Evolutionary conservation across 2,113 vertebrate species (phyloP).

Genomic region (Siphamia tubifer): DNA sequence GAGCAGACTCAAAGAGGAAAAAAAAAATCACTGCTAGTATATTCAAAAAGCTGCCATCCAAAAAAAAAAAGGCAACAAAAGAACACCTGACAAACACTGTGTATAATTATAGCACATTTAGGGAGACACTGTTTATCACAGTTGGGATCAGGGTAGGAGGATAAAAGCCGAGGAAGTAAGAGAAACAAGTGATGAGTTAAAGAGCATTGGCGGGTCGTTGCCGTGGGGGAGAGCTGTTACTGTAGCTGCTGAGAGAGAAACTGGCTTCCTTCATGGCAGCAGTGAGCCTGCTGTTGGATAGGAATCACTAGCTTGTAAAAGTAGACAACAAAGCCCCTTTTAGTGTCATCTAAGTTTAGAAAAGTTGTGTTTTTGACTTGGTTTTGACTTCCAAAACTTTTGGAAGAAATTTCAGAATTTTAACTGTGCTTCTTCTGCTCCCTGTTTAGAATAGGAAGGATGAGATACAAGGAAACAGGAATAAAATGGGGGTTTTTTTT

Average conservation of each 20-base stretch:
- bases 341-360: slow-evolving; percentile 51
- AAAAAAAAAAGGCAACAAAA: slow-evolving; percentile 12
- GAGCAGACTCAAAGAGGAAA: slow-evolving; percentile 34
- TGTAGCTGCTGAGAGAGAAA: slow-evolving; percentile 46
- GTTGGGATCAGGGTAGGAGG: slow-evolving; percentile 20
- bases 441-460: not conserved
- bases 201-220: slow-evolving; percentile 43
- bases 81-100: slow-evolving; percentile 28
- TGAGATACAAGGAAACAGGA: too few species aligned
- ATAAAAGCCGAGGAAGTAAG: slow-evolving; percentile 32
- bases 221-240: slow-evolving; percentile 40
- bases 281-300: slow-evolving; percentile 27
- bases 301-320: slow-evolving; percentile 33
- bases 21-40: slow-evolving; percentile 30
- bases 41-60: slow-evolving; percentile 42
- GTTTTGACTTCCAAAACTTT: slow-evolving; percentile 39
- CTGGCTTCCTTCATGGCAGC: slow-evolving; percentile 39
- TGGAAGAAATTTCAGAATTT: slow-evolving; percentile 12
- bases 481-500: too few species aligned
- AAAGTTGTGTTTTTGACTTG: slow-evolving; percentile 31
- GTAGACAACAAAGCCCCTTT: slow-evolving; percentile 18
- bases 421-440: not conserved
- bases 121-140: slow-evolving; percentile 45
- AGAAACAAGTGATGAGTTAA: slow-evolving; percentile 33
- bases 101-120: slow-evolving; percentile 61